Conservation (phyloP, 1,140 invertebrate genomes). For the Bilobella aurantiaca region DNA sequence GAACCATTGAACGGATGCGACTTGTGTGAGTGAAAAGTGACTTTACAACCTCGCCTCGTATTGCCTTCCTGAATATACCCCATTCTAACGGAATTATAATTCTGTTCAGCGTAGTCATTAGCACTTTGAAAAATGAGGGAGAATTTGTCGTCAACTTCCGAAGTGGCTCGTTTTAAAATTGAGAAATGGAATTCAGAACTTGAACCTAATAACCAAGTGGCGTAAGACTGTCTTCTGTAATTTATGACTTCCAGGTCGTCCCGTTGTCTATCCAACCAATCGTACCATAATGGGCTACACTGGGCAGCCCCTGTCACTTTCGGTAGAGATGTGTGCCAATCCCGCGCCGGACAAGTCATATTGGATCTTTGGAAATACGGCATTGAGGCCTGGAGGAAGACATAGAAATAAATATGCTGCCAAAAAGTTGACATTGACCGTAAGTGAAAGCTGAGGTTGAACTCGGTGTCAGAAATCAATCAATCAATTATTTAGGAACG, state of each 20-base stretch:
- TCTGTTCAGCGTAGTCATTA: too few species aligned
- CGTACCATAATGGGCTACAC: constrained; percentile 46
- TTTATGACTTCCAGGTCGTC: constrained; percentile 43
- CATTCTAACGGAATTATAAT: too few species aligned
- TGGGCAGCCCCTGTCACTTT: constrained; percentile 45
- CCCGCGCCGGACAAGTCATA: constrained; percentile 46
- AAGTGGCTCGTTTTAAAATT: too few species aligned
- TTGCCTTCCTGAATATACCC: too few species aligned
- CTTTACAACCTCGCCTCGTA: too few species aligned
- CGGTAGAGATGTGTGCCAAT: constrained; percentile 50
- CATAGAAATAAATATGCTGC: constrained; percentile 44
- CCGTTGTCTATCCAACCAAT: constrained; percentile 47
- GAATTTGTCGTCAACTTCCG: too few species aligned
- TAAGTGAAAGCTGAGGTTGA: not conserved
- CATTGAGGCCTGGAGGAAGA: constrained; percentile 46
- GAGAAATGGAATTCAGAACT: too few species aligned
- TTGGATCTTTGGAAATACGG: constrained; percentile 48
- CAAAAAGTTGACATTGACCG: constrained; percentile 46
- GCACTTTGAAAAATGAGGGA: too few species aligned
- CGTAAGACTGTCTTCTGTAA: not conserved
- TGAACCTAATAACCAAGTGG: too few species aligned
- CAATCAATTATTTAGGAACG: not conserved
- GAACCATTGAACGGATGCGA: too few species aligned
- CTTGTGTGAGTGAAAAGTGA: too few species aligned
- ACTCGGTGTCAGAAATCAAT: not conserved